Evolutionary conservation across 2,113 vertebrate species (phyloP).

Genomic region (Anthoscopus minutus): DNA sequence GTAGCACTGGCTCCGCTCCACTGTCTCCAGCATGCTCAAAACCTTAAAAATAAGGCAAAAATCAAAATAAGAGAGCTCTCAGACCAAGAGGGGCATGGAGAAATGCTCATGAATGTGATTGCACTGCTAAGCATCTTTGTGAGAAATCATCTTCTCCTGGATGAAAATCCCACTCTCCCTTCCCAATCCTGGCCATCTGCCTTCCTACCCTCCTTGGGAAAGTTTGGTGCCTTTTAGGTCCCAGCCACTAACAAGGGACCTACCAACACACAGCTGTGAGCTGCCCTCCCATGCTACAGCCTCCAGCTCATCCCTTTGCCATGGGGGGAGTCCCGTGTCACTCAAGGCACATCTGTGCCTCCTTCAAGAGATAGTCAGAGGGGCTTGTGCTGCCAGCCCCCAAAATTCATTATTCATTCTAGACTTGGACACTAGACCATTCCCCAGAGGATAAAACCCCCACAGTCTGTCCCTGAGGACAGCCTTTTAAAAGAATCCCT

Average conservation of each 20-base stretch:
- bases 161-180: background rate
- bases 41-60: background rate
- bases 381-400: background rate
- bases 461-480: background rate
- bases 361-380: background rate
- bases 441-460: background rate
- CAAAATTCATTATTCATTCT: background rate
- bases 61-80: background rate
- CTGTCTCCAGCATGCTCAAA: background rate
- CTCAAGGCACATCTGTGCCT: background rate
- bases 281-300: background rate
- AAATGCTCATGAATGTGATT: rapidly evolving
- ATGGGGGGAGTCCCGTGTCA: rapidly evolving
- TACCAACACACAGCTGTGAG: background rate
- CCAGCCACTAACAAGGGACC: background rate
- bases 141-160: rapidly evolving
- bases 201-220: background rate
- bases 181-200: background rate
- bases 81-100: background rate
- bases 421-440: background rate
- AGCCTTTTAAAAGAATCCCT: background rate
- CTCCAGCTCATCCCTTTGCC: background rate
- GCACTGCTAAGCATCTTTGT: background rate
- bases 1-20: background rate
- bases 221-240: background rate